Conservation (phyloP, 2,113 vertebrate species). For the Microcebus tavaratra region DNA sequence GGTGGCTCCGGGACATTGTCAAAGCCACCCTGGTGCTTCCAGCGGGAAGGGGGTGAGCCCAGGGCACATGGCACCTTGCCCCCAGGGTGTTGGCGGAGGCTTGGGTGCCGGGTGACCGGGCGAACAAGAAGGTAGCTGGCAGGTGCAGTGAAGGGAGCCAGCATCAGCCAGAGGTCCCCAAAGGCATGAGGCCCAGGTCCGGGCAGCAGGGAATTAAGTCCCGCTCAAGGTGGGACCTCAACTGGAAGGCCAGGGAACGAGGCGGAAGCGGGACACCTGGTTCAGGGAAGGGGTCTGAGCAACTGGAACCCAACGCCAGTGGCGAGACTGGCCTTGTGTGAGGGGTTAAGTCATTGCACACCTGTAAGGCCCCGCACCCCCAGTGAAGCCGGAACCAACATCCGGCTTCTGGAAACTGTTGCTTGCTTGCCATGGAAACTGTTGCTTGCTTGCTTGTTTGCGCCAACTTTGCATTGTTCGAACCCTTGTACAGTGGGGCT, state of each 20-base stretch:
- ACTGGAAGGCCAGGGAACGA: not conserved
- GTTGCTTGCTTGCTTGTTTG: too few species aligned
- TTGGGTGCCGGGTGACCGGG: too few species aligned
- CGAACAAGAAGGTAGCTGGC: not conserved
- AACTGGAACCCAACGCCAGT: not conserved
- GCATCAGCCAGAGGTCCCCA: not conserved
- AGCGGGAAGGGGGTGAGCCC: not conserved
- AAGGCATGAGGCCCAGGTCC: rapidly evolving
- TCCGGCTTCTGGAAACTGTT: too few species aligned
- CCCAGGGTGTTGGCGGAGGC: not conserved
- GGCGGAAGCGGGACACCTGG: rapidly evolving
- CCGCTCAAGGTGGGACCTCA: rapidly evolving
- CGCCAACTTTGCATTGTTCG: too few species aligned
- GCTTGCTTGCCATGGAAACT: too few species aligned
- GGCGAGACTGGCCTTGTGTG: not conserved
- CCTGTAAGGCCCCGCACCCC: too few species aligned
- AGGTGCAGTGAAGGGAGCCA: not conserved
- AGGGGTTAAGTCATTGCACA: too few species aligned
- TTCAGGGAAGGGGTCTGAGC: not conserved
- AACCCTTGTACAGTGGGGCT: too few species aligned
- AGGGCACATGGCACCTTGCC: not conserved
- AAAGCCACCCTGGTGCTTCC: not conserved
- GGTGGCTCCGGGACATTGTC: not conserved
- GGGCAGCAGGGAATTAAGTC: not conserved
- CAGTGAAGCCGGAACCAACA: too few species aligned